phyloP scores from a whole-genome alignment of 2,888 invertebrate species.

The Platycheirus rosarum region DNA sequence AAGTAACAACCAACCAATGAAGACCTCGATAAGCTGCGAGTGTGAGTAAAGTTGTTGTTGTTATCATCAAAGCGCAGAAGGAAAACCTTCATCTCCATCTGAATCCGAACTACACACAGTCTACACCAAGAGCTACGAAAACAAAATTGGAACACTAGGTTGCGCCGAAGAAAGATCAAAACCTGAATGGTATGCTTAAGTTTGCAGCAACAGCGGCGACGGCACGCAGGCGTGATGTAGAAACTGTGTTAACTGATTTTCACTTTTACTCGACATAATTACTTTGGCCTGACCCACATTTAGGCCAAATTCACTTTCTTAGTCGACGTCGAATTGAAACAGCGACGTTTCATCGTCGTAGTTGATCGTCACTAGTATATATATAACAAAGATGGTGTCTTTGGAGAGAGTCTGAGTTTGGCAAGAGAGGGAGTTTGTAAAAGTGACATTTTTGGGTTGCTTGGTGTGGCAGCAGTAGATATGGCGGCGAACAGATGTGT shows the following conservation, averaged over 20 bases:
- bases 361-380: constrained; percentile 31
- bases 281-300: constrained; percentile 73
- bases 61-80: constrained; percentile 28
- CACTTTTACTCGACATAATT: constrained; percentile 74
- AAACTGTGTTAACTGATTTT: constrained; percentile 74
- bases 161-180: constrained; percentile 65
- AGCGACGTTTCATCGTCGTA: constrained; percentile 29
- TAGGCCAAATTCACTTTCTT: constrained; percentile 74
- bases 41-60: no score
- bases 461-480: constrained; percentile 26
- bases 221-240: constrained; percentile 72
- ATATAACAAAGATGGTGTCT: constrained; percentile 22
- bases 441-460: constrained; percentile 61
- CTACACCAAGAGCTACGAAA: constrained; percentile 56
- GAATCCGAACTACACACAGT: neutral
- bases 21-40: constrained; percentile 65
- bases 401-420: constrained; percentile 3
- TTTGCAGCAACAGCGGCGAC: constrained; percentile 1
- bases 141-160: constrained; percentile 73
- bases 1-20: constrained; percentile 31
- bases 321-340: constrained; percentile 45
- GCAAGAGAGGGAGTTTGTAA: constrained; percentile 24
- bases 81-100: constrained; percentile 27
- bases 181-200: constrained; percentile 43
- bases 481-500: constrained; percentile 57